phyloP scores from a whole-genome alignment of 2,888 invertebrate genomes.

The Patella caerulea region DNA sequence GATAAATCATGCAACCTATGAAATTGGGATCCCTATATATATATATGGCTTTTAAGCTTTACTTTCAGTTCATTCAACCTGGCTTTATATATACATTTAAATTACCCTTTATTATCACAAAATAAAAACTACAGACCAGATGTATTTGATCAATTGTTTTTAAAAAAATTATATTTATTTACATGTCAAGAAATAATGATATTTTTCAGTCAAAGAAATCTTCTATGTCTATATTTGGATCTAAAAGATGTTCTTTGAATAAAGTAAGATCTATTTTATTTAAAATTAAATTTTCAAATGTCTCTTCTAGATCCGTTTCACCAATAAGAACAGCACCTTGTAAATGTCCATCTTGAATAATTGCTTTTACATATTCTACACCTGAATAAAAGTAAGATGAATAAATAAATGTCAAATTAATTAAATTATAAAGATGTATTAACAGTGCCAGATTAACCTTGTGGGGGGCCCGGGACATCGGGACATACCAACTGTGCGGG shows the following conservation, averaged over 20 bases:
- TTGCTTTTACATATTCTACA: conserved; percentile 82
- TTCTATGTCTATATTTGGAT: conserved; percentile 97
- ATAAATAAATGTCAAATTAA: too few relatives aligned
- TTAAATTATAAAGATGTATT: too few relatives aligned
- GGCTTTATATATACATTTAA: too few relatives aligned
- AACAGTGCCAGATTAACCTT: too few relatives aligned
- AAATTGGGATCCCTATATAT: too few relatives aligned
- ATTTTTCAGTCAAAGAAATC: conserved; percentile 93
- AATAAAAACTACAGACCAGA: too few relatives aligned
- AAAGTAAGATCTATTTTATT: conserved; percentile 91
- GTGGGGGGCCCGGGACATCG: too few relatives aligned
- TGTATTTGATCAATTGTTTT: not conserved
- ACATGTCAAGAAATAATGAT: conserved; percentile 15
- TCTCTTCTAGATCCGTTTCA: conserved; percentile 97
- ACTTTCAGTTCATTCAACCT: too few relatives aligned
- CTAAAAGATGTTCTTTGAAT: conserved; percentile 91
- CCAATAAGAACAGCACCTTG: conserved; percentile 97
- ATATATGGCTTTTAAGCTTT: too few relatives aligned
- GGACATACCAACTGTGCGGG: too few relatives aligned
- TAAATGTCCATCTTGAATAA: conserved; percentile 85
- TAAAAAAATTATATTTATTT: conserved; percentile 30
- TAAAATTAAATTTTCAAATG: conserved; percentile 96
- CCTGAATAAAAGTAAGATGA: conserved; percentile 50
- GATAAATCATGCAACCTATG: too few relatives aligned
- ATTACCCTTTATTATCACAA: too few relatives aligned